These are phyloP conservation scores for Sphaerophoria rueppellii DNA, from an alignment of 2,888 invertebrate species.

Conservation along the genomic window DNA sequence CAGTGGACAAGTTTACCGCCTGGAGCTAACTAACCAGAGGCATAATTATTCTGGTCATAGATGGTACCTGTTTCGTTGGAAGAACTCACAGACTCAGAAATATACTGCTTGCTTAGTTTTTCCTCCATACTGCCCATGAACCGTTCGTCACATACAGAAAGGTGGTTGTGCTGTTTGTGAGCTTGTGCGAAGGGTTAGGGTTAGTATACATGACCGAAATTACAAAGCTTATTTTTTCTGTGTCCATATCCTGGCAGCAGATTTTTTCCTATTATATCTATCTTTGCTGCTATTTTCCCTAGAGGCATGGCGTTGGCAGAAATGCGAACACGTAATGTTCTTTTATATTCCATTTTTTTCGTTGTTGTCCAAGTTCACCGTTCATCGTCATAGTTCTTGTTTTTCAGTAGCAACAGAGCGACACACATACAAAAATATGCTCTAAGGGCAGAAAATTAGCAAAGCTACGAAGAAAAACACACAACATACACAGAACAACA, in stretches of 20 bases:
- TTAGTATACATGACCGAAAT: constrained; percentile 66
- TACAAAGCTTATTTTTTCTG: constrained; percentile 51
- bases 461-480: not conserved
- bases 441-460: constrained; percentile 61
- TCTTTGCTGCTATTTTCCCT: constrained; percentile 1
- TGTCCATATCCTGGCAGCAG: not conserved
- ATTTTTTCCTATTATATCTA: constrained; percentile 19
- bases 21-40: constrained; percentile 68
- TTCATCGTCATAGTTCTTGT: not conserved
- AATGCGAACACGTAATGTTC: constrained; percentile 40
- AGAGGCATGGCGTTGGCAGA: constrained; percentile 9
- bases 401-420: not conserved
- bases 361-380: constrained; percentile 14
- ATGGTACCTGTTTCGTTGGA: constrained; percentile 57
- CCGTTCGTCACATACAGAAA: constrained; percentile 26
- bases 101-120: constrained; percentile 8
- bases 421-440: constrained; percentile 3
- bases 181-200: constrained; percentile 16
- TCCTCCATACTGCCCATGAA: not conserved
- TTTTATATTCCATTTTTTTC: constrained; percentile 9
- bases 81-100: constrained; percentile 1
- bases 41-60: constrained; percentile 69
- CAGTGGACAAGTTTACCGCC: constrained; percentile 71
- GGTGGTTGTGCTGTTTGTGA: not conserved
- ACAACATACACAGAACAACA: constrained; percentile 30